These are phyloP conservation scores for Dipodomys ordii DNA, from an alignment of 2,113 vertebrate genomes.

Conservation along the genomic window DNA sequence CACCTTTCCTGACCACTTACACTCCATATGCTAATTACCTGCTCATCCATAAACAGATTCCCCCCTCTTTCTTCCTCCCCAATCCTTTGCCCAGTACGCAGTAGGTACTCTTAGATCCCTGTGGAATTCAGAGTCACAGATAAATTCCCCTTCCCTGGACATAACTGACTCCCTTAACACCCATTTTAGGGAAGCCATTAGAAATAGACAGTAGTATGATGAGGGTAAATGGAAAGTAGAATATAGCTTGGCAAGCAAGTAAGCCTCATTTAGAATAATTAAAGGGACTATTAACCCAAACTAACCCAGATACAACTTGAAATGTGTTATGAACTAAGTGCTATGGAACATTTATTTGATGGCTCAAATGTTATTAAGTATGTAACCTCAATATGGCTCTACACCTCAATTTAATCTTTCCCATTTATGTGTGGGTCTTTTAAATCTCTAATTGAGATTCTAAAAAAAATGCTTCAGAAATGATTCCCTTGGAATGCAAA, in stretches of 20 bases:
- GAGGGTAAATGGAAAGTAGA: conserved; percentile 57
- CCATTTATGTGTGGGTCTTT: conserved; percentile 39
- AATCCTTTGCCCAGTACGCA: not conserved
- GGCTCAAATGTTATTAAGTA: conserved; percentile 51
- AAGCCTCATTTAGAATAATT: conserved; percentile 71
- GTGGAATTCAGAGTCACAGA: conserved; percentile 13
- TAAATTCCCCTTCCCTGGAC: conserved; percentile 22
- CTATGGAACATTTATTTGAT: conserved; percentile 72
- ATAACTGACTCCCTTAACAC: conserved; percentile 25
- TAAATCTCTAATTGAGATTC: conserved; percentile 71
- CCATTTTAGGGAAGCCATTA: conserved; percentile 56
- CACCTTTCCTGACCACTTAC: not conserved
- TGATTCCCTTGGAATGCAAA: conserved; percentile 67
- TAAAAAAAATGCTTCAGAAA: conserved; percentile 66
- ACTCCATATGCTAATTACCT: not conserved
- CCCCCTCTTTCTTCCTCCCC: not conserved
- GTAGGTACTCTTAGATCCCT: not conserved
- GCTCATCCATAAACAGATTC: not conserved
- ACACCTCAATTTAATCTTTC: conserved; percentile 57
- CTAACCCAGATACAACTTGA: conserved; percentile 65
- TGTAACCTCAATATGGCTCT: conserved; percentile 63
- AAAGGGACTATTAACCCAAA: conserved; percentile 75
- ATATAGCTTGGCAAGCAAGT: conserved; percentile 60
- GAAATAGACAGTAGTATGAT: conserved; percentile 45
- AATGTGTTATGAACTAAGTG: conserved; percentile 61